Evolutionary conservation across 2,797 vertebrate genomes (phyloP).

Genomic region (Pristis pectinata): DNA sequence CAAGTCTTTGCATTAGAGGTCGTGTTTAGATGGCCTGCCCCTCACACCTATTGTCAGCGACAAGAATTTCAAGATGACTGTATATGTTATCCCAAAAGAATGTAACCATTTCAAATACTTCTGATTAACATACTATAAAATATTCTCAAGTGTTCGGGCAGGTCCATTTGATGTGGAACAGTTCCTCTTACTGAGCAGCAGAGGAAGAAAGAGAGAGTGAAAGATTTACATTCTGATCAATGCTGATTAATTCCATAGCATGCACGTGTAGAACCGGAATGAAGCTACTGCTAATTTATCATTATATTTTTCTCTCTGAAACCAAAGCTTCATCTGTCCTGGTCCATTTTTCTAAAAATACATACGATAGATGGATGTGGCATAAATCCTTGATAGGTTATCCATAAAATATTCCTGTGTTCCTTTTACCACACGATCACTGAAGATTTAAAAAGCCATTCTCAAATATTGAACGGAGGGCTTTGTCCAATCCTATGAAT

Average conservation of each 20-base stretch:
- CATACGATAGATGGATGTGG: background rate
- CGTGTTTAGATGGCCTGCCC: background rate
- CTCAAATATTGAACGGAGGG: background rate
- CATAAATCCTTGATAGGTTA: background rate
- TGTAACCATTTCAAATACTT: background rate
- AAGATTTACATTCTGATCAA: background rate
- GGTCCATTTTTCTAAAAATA: background rate
- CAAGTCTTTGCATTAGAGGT: background rate
- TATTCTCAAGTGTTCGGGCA: background rate
- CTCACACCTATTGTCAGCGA: background rate
- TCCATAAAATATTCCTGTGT: slow-evolving; percentile 12
- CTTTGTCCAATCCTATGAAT: background rate
- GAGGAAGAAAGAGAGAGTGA: background rate
- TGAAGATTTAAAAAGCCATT: background rate
- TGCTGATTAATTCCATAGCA: background rate
- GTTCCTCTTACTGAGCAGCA: background rate
- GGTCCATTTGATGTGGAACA: background rate
- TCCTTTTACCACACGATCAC: background rate
- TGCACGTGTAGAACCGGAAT: background rate
- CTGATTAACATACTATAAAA: background rate
- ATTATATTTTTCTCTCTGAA: background rate
- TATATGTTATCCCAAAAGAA: background rate
- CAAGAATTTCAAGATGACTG: background rate
- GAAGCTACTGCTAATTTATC: background rate
- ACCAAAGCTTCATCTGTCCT: background rate